Base-by-base conservation (phyloP, 1,140 invertebrate genomes). In the Lethrus apterus region DNA sequence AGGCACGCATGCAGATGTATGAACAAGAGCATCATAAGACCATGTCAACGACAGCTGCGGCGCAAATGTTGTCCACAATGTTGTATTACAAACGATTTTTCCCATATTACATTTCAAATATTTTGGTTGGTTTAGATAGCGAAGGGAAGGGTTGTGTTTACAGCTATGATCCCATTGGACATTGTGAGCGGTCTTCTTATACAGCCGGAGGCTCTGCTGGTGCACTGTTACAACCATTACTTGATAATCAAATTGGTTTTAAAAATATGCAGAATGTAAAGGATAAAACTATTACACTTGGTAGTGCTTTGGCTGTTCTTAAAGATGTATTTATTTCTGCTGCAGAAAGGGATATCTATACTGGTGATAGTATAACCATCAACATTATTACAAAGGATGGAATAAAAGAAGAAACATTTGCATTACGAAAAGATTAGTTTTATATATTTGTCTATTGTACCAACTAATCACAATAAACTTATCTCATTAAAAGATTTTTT, bases 1-100 rank as follows among this genome's bases (percentile, higher is more conserved):
- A 84, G 52, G 86, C 92, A 48, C 78, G 91, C 49, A 82, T 97
- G 77, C 74, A 96, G 79, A 92, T 94, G 80, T 99, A 98, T 61
- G 76, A 87, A 50, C 90, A 98, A 67, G 90, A 97, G 45, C 94
- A 99, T 69, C 83, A 93, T 57, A 93, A 93, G 65, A 73, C 79
- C 2, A 98, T 99, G 91, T 76, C 84, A 2, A 94, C 94, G 0
- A 76, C 83, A 48, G 93, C 96, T 8, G 78, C 91, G 10, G 90
- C 95, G 10, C 93, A 98, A 69, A 87, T 99, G 83, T 67, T 99
- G 1, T 93, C 95, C 0, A 95, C 88, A 4, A 87, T 96, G 76
- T 71, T 99, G 46, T 99, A 99, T 65, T 87, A 93, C 59, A 92
- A 93, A 56, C 77, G 97, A 50, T 99, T 99, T 67, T 99, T 99